Evolutionary conservation across 2,113 vertebrate species (phyloP).

Genomic region (Anser brachyrhynchus): DNA sequence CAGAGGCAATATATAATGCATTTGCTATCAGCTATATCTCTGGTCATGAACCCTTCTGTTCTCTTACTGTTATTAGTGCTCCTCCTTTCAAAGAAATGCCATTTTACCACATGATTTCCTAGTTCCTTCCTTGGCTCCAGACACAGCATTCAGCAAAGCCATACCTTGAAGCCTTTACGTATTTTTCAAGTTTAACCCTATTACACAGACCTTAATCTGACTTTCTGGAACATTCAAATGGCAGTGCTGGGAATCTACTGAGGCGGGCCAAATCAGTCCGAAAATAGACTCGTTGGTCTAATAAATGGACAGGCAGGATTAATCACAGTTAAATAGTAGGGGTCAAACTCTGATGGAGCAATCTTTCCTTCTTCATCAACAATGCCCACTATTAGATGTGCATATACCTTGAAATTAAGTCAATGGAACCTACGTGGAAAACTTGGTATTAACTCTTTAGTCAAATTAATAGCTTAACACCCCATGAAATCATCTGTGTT

Average conservation of each 20-base stretch:
- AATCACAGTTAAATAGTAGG: not conserved
- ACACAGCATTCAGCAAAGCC: not conserved
- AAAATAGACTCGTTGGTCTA: not conserved
- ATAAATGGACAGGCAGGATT: not conserved
- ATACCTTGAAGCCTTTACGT: not conserved
- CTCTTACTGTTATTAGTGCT: not conserved
- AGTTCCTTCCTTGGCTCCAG: not conserved
- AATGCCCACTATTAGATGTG: not conserved
- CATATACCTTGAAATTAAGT: not conserved
- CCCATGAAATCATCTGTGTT: not conserved
- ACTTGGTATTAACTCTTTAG: not conserved
- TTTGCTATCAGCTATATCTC: not conserved
- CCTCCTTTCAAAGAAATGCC: not conserved
- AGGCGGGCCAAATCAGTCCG: not conserved
- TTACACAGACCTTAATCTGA: not conserved
- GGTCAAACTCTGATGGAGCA: not conserved
- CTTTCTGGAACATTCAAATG: not conserved
- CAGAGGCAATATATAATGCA: not conserved
- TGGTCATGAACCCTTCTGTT: not conserved
- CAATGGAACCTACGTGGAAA: not conserved
- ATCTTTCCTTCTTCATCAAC: not conserved
- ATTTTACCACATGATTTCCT: not conserved
- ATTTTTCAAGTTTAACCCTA: not conserved
- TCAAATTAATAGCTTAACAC: not conserved
- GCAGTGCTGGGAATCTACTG: not conserved